These are phyloP conservation scores for Carcina quercana DNA, from an alignment of 2,888 invertebrate species.

Conservation along the genomic window DNA sequence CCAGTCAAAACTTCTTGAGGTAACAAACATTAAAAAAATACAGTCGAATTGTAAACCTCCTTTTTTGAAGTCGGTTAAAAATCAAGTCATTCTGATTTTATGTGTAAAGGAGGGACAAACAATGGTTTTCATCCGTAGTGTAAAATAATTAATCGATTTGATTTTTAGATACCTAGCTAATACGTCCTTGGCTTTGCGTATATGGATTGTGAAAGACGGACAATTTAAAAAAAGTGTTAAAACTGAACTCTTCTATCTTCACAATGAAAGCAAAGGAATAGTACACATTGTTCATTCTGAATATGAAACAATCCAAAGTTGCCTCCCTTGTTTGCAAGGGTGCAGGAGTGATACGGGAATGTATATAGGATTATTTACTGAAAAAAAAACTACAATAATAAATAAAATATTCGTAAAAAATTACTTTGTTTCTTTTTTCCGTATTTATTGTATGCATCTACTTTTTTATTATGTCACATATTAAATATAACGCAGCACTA, in stretches of 20 bases:
- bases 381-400: conserved; percentile 1
- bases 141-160: not conserved
- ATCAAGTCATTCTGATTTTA: too few species aligned
- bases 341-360: conserved; percentile 1
- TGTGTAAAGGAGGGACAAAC: not conserved
- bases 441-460: too few species aligned
- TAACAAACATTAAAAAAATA: too few species aligned
- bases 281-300: not conserved
- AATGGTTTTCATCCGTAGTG: not conserved
- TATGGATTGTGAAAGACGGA: not conserved
- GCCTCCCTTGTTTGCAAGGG: not conserved
- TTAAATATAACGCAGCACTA: too few species aligned
- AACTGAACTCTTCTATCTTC: not conserved
- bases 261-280: not conserved
- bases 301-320: not conserved
- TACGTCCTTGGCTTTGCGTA: not conserved
- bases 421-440: too few species aligned
- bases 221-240: not conserved
- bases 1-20: too few species aligned
- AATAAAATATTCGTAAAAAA: too few species aligned
- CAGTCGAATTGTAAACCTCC: too few species aligned
- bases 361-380: conserved; percentile 2
- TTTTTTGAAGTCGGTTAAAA: too few species aligned
- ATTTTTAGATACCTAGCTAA: not conserved
- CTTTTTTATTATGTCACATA: too few species aligned